Percentiles rank a stretch among this genome's conserved stretches.
Evolutionary conservation across 2,888 invertebrate species (phyloP).

Genomic region (Malthinus flaveolus): DNA sequence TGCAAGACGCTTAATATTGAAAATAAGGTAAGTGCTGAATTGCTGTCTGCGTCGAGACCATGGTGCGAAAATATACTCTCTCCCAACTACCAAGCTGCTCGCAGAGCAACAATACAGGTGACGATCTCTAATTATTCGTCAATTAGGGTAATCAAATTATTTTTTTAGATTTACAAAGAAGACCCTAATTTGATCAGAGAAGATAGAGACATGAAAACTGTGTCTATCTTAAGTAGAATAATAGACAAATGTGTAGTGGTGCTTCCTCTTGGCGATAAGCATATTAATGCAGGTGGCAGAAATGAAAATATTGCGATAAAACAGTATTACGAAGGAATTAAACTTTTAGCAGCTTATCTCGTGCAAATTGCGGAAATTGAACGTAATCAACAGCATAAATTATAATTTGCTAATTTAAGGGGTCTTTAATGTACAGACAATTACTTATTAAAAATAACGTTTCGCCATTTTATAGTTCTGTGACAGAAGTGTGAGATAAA

Average conservation of each 20-base stretch:
- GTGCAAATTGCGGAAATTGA: slow-evolving; percentile 41
- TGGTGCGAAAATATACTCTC: slow-evolving; percentile 53
- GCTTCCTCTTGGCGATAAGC: slow-evolving; percentile 49
- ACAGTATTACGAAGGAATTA: slow-evolving; percentile 54
- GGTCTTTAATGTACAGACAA: too few species aligned
- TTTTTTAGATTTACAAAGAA: slow-evolving; percentile 54
- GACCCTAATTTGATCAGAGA: slow-evolving; percentile 55
- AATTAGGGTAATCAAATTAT: neutral
- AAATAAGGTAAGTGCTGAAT: slow-evolving; percentile 45
- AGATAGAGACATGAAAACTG: slow-evolving; percentile 48
- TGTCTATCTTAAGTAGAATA: slow-evolving; percentile 51
- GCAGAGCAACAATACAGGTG: slow-evolving; percentile 54
- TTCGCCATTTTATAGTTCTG: too few species aligned
- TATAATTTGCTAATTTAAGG: too few species aligned
- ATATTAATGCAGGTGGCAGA: slow-evolving; percentile 46
- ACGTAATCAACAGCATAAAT: neutral
- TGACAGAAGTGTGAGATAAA: too few species aligned
- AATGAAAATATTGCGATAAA: slow-evolving; percentile 53
- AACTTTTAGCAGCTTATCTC: slow-evolving; percentile 54
- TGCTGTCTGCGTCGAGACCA: slow-evolving; percentile 45
- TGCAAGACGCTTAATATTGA: slow-evolving; percentile 45
- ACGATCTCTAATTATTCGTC: neutral
- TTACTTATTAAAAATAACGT: too few species aligned
- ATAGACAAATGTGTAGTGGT: slow-evolving; percentile 52
- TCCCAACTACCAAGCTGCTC: slow-evolving; percentile 52